phyloP scores from a whole-genome alignment of 1,140 invertebrate species.

The Drosophila mayri region DNA sequence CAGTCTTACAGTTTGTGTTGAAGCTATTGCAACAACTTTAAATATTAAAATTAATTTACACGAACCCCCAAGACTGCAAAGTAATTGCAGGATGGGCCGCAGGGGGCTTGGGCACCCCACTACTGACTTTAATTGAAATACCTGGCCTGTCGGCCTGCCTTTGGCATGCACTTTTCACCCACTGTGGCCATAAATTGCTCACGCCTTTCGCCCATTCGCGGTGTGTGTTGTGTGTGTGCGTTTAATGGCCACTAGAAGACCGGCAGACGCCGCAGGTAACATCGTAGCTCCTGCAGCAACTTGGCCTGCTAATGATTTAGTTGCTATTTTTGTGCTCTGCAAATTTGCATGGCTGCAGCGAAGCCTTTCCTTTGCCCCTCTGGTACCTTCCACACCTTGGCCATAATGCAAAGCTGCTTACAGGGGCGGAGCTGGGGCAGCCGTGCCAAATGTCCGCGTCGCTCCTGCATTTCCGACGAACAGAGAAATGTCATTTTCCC shows the following conservation, averaged over 20 bases:
- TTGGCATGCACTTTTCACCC: conserved; percentile 31
- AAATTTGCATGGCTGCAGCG: conserved; percentile 36
- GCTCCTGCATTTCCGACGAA: conserved; percentile 52
- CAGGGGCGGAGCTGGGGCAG: not conserved
- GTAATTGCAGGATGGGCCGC: conserved; percentile 12
- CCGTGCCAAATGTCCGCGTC: conserved; percentile 24
- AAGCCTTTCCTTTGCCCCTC: conserved; percentile 4
- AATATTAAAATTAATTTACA: conserved; percentile 58
- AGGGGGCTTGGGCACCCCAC: not conserved
- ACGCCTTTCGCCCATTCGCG: conserved; percentile 3
- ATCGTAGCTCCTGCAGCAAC: conserved; percentile 7
- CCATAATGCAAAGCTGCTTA: conserved; percentile 45
- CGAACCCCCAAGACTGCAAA: not conserved
- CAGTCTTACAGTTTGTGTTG: conserved; percentile 36
- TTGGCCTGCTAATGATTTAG: conserved; percentile 77
- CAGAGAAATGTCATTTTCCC: conserved; percentile 54
- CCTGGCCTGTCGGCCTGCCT: conserved; percentile 33
- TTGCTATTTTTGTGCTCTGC: conserved; percentile 67
- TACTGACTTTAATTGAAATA: conserved; percentile 56
- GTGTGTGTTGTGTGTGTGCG: conserved; percentile 10
- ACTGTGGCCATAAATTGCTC: conserved; percentile 52
- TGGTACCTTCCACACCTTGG: conserved; percentile 2
- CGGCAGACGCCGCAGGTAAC: conserved; percentile 28
- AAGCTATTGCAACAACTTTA: conserved; percentile 53
- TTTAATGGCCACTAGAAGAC: conserved; percentile 66